Evolutionary conservation across 2,113 vertebrate species (phyloP).

Genomic region (Bostrychus sinensis): DNA sequence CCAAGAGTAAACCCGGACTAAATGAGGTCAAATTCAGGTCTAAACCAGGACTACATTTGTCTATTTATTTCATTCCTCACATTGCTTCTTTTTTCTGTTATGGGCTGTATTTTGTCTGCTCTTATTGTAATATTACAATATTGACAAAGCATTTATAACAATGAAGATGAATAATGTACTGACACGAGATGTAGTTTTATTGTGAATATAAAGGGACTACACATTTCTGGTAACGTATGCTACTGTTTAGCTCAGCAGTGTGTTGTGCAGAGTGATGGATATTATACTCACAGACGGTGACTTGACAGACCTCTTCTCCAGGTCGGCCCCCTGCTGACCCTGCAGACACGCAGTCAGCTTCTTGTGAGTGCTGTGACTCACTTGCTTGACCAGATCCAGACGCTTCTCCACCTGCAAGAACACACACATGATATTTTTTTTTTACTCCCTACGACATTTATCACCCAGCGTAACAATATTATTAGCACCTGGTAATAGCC

Average conservation of each 20-base stretch:
- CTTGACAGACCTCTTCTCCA: conserved; percentile 95
- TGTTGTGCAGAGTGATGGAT: conserved; percentile 2
- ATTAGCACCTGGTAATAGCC: conserved; percentile 18
- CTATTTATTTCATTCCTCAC: no score
- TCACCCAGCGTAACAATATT: conserved; percentile 15
- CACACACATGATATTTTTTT: conserved; percentile 7
- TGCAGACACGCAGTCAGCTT: conserved; percentile 96
- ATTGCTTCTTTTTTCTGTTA: no score
- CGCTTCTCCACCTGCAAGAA: conserved; percentile 92
- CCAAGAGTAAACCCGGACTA: no score
- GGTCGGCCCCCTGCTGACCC: conserved; percentile 93
- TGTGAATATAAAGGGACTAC: no score
- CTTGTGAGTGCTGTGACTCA: conserved; percentile 98
- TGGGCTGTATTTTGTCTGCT: no score
- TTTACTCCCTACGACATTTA: conserved; percentile 9
- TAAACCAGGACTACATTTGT: no score
- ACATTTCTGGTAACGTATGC: neutral
- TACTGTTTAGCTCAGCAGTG: neutral
- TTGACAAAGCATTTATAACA: no score
- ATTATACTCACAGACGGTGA: conserved; percentile 73
- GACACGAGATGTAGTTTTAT: no score
- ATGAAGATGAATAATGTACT: no score
- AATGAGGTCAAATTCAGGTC: no score
- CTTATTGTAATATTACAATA: no score
- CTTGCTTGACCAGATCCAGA: conserved; percentile 96